These are phyloP conservation scores for Lasioglossum leucozonium DNA, from an alignment of 2,888 invertebrate species.

Conservation along the genomic window DNA sequence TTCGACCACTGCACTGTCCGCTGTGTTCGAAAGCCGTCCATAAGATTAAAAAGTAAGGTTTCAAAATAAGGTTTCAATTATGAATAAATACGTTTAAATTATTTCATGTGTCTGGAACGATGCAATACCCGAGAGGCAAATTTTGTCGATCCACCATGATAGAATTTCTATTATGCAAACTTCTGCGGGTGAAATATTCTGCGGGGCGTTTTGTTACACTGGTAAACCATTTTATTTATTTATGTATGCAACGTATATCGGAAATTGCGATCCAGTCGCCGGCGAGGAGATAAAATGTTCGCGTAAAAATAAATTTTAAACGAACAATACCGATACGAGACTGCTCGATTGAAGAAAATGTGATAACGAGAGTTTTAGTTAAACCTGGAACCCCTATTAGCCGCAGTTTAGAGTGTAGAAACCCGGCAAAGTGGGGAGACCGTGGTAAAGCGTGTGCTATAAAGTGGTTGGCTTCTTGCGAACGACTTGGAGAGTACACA, in stretches of 20 bases:
- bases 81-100: not conserved
- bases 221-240: not conserved
- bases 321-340: not conserved
- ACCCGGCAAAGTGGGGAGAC: too few species aligned
- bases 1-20: not conserved
- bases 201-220: not conserved
- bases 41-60: too few species aligned
- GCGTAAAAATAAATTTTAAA: not conserved
- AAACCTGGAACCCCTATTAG: not conserved
- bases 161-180: not conserved
- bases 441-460: not conserved
- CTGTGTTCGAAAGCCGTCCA: not conserved
- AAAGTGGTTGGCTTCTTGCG: not conserved
- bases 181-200: not conserved
- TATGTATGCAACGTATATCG: not conserved
- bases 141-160: not conserved
- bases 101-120: not conserved
- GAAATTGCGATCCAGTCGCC: not conserved
- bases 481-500: not conserved
- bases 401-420: not conserved
- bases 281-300: not conserved
- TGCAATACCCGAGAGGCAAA: not conserved
- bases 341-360: not conserved
- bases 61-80: too few species aligned
- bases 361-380: not conserved